Conservation (phyloP, 2,113 vertebrate species). For the Cavia porcellus region DNA sequence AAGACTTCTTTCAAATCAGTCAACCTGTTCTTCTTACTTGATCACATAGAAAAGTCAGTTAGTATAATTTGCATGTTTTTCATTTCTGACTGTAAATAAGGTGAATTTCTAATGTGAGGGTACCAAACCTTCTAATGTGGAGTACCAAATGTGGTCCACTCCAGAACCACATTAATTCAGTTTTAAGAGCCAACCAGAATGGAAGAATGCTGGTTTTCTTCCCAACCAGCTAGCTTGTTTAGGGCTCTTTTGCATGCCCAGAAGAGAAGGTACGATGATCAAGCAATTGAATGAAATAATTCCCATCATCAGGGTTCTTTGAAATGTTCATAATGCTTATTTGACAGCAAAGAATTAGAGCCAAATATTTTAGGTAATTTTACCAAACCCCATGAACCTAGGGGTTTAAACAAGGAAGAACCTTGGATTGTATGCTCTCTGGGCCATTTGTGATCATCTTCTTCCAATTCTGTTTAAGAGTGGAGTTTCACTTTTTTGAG, state of each 20-base stretch:
- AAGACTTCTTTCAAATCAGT: background rate
- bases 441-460: background rate
- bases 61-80: background rate
- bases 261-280: background rate
- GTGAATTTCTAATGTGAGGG: background rate
- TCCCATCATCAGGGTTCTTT: background rate
- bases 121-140: no score
- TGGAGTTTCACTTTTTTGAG: background rate
- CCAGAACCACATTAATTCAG: background rate
- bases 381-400: background rate
- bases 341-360: conserved; percentile 30
- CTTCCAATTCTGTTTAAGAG: background rate
- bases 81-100: background rate
- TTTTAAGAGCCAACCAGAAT: background rate
- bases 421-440: background rate
- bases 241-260: background rate
- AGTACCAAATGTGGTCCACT: no score
- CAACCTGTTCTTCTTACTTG: background rate
- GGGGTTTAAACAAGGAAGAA: background rate
- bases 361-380: background rate
- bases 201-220: background rate
- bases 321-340: background rate
- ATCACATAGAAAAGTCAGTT: background rate
- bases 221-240: background rate
- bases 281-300: background rate